Evolutionary conservation across 1,140 invertebrate genomes (phyloP), one percentile per base, ranked within the genome.

Genomic region (Hyposmocoma kahamanoa): DNA sequence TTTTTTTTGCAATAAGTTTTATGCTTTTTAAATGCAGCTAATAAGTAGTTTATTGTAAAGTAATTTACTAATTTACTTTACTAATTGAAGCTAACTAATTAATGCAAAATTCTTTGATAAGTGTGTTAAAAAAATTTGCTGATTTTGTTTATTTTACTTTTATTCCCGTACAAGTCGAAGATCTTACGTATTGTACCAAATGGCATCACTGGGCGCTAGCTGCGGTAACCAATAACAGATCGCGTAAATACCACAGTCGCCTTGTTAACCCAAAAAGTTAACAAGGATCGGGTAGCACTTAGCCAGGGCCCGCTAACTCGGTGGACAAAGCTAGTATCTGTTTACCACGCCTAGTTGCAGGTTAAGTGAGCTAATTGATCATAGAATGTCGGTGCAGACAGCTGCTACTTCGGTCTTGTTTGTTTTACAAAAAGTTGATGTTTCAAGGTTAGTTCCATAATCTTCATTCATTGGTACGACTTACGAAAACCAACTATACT

Each of bases 191-290:
- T 17, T 2, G 32, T 17, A 15, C 32, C 32, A n/a, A n/a, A n/a
- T n/a, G 13, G 3, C 11, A 17, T 17, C 8, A 17, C 32, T 8
- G 6, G 10, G 15, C n/a, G 32, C 32, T 36, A 36, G 10, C 32
- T 13, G 8, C 32, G 8, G 32, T n/a, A n/a, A n/a, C 15, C 32
- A 2, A 15, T 36, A 36, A 36, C 32, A 10, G 32, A 17, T 17
- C 32, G 32, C 32, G 32, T 17, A 36, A 36, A 36, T 17, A 26
- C 5, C 15, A 3, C 32, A 36, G 32, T 36, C 32, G 32, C 18
- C 32, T 13, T 36, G 32, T 36, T 36, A 36, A 36, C 32, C 32
- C 32, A 36, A 36, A 36, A 36, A 36, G 32, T 36, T 36, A 36
- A 36, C 32, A 36, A 36, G 32, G 32, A 36, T 36, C 32, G 32